These are phyloP conservation scores for Holocentrus rufus DNA, from an alignment of 2,797 vertebrate genomes.

Conservation along the genomic window DNA sequence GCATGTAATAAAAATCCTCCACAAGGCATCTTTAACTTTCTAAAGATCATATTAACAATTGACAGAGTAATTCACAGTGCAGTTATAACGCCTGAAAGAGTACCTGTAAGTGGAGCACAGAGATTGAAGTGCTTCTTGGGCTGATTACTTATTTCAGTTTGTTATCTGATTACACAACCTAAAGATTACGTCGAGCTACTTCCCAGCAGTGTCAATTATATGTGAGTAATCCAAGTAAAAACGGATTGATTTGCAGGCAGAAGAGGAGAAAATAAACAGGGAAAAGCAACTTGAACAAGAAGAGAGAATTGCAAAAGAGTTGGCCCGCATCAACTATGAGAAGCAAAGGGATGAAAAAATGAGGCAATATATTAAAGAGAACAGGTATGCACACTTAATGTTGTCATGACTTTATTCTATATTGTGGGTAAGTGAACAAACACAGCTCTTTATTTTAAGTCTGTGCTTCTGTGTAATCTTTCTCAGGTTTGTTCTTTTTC, in stretches of 20 bases:
- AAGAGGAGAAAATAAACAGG: slow-evolving; percentile 77
- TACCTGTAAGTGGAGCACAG: too few species aligned
- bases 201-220: too few species aligned
- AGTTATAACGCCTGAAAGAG: too few species aligned
- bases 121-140: too few species aligned
- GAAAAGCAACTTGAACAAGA: slow-evolving; percentile 84
- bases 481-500: not conserved
- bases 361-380: slow-evolving; percentile 88
- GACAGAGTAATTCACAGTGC: too few species aligned
- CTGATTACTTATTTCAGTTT: too few species aligned
- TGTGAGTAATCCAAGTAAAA: not conserved
- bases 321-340: slow-evolving; percentile 83
- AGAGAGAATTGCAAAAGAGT: slow-evolving; percentile 86
- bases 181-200: too few species aligned
- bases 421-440: slow-evolving; percentile 20
- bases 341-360: slow-evolving; percentile 87
- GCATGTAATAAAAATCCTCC: too few species aligned
- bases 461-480: not conserved
- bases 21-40: too few species aligned
- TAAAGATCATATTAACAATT: too few species aligned
- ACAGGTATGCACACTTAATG: slow-evolving; percentile 82
- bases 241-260: slow-evolving; percentile 75
- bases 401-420: not conserved
- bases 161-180: too few species aligned
- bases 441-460: not conserved